phyloP scores from a whole-genome alignment of 2,797 vertebrate genomes.

The Natrix natrix region DNA sequence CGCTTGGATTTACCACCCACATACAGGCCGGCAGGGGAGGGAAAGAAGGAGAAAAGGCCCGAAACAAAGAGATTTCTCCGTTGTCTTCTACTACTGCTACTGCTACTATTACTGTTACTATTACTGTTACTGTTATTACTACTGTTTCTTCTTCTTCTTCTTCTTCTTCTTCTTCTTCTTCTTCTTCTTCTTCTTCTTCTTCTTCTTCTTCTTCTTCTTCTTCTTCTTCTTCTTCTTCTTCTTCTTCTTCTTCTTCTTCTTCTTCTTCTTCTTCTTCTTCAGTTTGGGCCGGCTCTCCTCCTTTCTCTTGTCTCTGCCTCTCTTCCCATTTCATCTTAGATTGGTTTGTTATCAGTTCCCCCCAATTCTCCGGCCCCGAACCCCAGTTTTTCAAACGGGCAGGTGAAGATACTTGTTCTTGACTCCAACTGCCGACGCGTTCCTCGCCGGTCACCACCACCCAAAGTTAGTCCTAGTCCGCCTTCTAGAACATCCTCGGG shows the following conservation, averaged over 20 bases:
- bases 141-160: too few species aligned
- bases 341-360: conserved; percentile 58
- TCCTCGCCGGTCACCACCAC: too few species aligned
- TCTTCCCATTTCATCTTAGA: conserved; percentile 28
- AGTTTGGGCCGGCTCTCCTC: not conserved
- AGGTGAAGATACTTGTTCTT: not conserved
- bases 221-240: too few species aligned
- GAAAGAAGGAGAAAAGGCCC: conserved; percentile 14
- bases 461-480: not conserved
- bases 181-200: too few species aligned
- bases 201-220: too few species aligned
- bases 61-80: not conserved
- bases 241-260: not conserved
- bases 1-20: not conserved
- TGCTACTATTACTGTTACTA: too few species aligned
- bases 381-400: not conserved
- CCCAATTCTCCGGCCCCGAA: conserved; percentile 50
- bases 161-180: too few species aligned
- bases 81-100: not conserved
- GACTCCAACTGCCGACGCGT: not conserved
- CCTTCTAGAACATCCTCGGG: not conserved
- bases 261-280: not conserved
- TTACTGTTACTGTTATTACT: too few species aligned
- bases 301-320: conserved; percentile 52
- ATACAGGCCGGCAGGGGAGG: not conserved